Evolutionary conservation across 2,797 vertebrate genomes (phyloP).

Genomic region (Emydoidea blandingii): DNA sequence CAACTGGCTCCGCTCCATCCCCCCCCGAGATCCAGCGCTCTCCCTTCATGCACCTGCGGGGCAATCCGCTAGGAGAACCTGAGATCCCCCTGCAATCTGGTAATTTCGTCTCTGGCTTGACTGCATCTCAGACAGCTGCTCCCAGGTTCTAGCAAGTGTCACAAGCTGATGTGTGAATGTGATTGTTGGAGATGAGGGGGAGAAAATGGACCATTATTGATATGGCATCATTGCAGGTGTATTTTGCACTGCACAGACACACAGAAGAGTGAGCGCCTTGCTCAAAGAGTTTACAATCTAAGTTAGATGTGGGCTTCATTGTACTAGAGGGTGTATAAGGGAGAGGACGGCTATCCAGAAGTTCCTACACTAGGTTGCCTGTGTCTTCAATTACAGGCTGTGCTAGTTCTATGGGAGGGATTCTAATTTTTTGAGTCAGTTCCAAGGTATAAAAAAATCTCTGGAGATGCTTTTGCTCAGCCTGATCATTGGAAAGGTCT

Average conservation of each 20-base stretch:
- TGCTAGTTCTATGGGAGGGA: background rate
- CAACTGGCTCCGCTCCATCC: constrained; percentile 78
- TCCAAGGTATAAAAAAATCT: background rate
- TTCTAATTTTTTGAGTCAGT: rapidly evolving
- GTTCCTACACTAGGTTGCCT: background rate
- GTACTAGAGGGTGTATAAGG: background rate
- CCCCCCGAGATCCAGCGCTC: constrained; percentile 76
- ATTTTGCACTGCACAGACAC: background rate
- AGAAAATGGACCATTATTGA: background rate
- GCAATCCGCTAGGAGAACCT: constrained; percentile 82
- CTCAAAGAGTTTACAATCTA: background rate
- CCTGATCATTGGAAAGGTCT: background rate
- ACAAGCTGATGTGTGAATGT: background rate
- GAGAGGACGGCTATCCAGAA: background rate
- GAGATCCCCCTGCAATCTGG: constrained; percentile 16
- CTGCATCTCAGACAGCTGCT: constrained; percentile 37
- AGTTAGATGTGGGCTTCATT: no score
- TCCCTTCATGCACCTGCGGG: constrained; percentile 77
- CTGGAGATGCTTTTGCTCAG: background rate
- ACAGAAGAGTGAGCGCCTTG: background rate
- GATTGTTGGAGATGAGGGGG: background rate
- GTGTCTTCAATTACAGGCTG: background rate
- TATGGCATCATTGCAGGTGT: constrained; percentile 2
- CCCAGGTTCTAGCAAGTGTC: constrained; percentile 28
- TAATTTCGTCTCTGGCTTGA: constrained; percentile 55